A percentile compares a stretch with the other conserved stretches of the same genome.
Conservation (phyloP, 2,113 vertebrate genomes). For the Baryphthengus martii region DNA sequence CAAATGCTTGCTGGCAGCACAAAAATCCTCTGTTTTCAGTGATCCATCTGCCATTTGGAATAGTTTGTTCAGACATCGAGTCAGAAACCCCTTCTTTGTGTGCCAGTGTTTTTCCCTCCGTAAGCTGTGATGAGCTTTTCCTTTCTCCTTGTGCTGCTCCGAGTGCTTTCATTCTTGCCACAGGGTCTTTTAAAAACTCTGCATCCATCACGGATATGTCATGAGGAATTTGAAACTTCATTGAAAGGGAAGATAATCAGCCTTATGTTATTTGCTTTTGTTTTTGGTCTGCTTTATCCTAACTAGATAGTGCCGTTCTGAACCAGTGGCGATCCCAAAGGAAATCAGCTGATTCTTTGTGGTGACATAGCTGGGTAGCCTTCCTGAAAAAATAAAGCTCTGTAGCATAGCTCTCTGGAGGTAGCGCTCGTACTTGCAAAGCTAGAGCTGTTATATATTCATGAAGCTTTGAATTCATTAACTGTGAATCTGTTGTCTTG, state of each 20-base stretch:
- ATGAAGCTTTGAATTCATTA: constrained; percentile 61
- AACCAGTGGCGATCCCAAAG: constrained; percentile 9
- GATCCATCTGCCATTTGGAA: constrained; percentile 1
- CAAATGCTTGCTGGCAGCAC: constrained; percentile 3
- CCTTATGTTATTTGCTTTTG: constrained; percentile 1
- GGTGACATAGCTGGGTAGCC: constrained; percentile 3
- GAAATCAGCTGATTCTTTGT: constrained; percentile 28
- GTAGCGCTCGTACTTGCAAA: neutral
- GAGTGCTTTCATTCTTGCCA: neutral
- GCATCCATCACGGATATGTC: neutral
- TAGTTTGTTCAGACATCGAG: neutral
- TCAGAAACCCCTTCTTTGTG: neutral
- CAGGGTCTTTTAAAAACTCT: neutral
- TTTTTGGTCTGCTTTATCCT: neutral
- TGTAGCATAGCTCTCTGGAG: constrained; percentile 29
- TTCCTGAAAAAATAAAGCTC: constrained; percentile 29
- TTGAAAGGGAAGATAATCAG: constrained; percentile 16
- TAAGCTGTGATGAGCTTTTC: neutral
- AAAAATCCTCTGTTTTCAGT: neutral
- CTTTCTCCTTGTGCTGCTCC: neutral
- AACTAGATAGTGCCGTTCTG: neutral
- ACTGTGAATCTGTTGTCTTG: constrained; percentile 41
- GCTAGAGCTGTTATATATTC: constrained; percentile 46
- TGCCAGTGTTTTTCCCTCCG: neutral
- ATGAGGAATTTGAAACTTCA: neutral